Base-by-base conservation (phyloP, 2,888 invertebrate species). In the Xestia xanthographa region DNA sequence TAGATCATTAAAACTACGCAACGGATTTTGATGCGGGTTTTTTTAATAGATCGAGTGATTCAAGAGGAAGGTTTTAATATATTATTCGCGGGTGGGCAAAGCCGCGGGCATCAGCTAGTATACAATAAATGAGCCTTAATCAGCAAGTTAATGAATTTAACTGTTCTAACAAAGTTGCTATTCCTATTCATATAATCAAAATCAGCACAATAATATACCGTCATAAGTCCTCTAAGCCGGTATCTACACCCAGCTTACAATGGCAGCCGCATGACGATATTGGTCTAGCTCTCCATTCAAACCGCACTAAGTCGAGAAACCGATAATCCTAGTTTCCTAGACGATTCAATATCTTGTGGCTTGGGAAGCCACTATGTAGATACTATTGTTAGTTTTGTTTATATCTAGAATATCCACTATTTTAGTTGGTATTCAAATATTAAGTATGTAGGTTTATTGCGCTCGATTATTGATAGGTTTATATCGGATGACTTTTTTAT, bases 271-370 rank as follows among this genome's bases (percentile, higher is more conserved):
- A 20, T 26, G 3, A 26, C 63, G 14, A 50, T 83, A 83, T 79
- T 81, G 72, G 66, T 73, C 20, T 79, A 38, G 62, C 69, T 68
- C 70, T 83, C 26, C 48, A 79, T 58, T 41, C 56, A 20, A 70
- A 5, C 50, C 34, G 26, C 29, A 72, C 56, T 66, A 45, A 60
- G 48, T 62, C 72, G 60, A 69, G 56, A 56, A n/a, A 56, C 38
- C 43, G 43, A 63, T 82, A 70, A 80, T 79, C 69, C 56, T 34
- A 58, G 62, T 62, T 66, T 73, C 48, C 56, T 38, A 66, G 26
- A n/a, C 48, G 50, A 22, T 77, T 43, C 43, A 66, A 70, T 72
- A 69, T 72, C 66, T 65, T 20, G 48, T 50, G 22, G 66, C 48
- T 78, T 29, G 4, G 22, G 5, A 34, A 77, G 26, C 60, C 34